Conservation (phyloP, 2,888 invertebrate species). For the Caenorhabditis sp. region DNA sequence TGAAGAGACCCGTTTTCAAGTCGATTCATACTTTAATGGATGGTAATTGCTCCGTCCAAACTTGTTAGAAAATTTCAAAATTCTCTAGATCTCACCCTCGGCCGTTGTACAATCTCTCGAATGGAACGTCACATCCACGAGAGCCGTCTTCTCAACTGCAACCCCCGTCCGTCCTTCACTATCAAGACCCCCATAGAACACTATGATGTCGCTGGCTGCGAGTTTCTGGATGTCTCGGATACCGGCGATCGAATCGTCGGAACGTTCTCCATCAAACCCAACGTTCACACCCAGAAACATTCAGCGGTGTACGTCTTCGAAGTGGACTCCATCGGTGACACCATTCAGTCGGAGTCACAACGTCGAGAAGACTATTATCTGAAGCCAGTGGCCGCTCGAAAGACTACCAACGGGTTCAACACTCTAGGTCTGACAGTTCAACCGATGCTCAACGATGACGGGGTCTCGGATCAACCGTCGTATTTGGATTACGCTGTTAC, state of each 20-base stretch:
- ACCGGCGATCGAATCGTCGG: conserved; percentile 73
- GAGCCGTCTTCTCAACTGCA: conserved; percentile 54
- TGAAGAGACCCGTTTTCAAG: conserved; percentile 50
- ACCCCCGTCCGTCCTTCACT: conserved; percentile 40
- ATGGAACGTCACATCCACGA: conserved; percentile 59
- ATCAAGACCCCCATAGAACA: conserved; percentile 55
- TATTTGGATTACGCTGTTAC: conserved; percentile 37
- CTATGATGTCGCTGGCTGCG: conserved; percentile 67
- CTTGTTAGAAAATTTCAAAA: neutral
- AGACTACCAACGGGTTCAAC: conserved; percentile 49
- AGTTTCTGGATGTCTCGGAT: conserved; percentile 73
- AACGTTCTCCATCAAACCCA: conserved; percentile 21
- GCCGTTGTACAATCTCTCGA: conserved; percentile 43
- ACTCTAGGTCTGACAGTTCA: conserved; percentile 62
- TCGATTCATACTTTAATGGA: conserved; percentile 50
- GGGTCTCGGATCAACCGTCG: conserved; percentile 41
- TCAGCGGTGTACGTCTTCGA: conserved; percentile 59
- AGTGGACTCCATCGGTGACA: conserved; percentile 47
- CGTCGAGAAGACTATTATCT: conserved; percentile 8
- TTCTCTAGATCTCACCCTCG: conserved; percentile 41
- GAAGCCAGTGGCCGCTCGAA: conserved; percentile 19
- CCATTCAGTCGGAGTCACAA: conserved; percentile 42
- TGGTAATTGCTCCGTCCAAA: conserved; percentile 30
- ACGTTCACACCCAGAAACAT: conserved; percentile 2
- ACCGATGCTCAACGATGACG: conserved; percentile 60